Base-by-base conservation (phyloP, 2,888 invertebrate genomes). In the Piscicola geometra region DNA sequence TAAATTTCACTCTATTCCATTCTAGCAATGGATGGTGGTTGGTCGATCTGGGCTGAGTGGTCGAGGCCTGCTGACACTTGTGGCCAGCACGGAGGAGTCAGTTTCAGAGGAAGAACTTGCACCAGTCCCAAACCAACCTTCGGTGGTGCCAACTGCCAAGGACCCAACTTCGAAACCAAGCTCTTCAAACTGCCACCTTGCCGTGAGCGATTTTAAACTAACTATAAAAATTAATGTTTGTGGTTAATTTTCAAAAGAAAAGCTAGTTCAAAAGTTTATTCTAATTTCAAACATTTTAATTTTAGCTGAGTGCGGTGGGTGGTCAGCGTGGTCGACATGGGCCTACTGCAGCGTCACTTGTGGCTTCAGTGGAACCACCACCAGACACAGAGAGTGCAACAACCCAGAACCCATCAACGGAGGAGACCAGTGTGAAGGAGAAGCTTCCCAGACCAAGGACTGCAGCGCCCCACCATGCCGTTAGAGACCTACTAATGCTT, bases 401-500 rank as follows among this genome's bases (percentile, higher is more conserved):
- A 75, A 36, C 75, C 78, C 78, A 32, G 33, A 75, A 52, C 79
- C 79, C 32, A 21, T 73, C 21, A 47, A 78, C 72, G 79, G 79
- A 15, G 76, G 77, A 25, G 77, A 73, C 25, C 56, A 76, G 68
- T 78, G 78, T 72, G 60, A 69, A 33, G 78, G 77, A 25, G 74
- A 72, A 41, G 33, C 71, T 5, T 60, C 71, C 30, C 75, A 78
- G 70, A 75, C 69, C 30, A 64, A 52, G 36, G 68, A 35, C 60
- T 78, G 78, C 60, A 69, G n/a, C 32, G 66, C 67, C 3, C 64
- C 71, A 0, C 56, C 72, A 12, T 78, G 78, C 52, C 78, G 76
- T 76, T 25, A 60, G 70, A 60, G 50, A 2, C 41, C n/a, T n/a
- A n/a, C n/a, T n/a, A n/a, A n/a, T n/a, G n/a, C n/a, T n/a, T n/a